phyloP scores from a whole-genome alignment of 35 echinoderm and acorn worm species.

The Strongylocentrotus purpuratus region DNA sequence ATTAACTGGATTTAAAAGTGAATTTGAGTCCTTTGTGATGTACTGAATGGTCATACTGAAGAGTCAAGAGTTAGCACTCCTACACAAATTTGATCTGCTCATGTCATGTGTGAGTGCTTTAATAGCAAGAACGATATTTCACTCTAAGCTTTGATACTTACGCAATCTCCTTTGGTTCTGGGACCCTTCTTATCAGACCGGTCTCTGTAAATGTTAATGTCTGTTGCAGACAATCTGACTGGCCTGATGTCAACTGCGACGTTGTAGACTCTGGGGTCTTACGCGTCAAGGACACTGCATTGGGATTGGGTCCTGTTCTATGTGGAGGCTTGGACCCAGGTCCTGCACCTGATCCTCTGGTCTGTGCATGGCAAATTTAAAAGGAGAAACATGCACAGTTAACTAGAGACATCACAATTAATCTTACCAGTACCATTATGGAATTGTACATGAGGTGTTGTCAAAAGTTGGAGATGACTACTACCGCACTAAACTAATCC shows the following conservation, averaged over 20 bases:
- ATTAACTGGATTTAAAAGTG: too few relatives aligned
- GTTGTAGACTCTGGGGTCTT: neutral
- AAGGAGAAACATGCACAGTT: neutral
- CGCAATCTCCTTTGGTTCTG: constrained; percentile 11
- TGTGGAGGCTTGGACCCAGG: neutral
- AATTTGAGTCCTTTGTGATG: too few relatives aligned
- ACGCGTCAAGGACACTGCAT: constrained; percentile 8
- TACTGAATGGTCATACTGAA: too few relatives aligned
- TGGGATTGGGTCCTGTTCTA: constrained; percentile 23
- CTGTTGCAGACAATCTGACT: constrained; percentile 35
- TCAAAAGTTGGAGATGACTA: neutral
- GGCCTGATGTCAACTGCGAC: neutral
- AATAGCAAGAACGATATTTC: too few relatives aligned
- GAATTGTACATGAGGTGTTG: neutral
- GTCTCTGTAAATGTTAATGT: constrained; percentile 5
- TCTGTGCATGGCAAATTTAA: neutral
- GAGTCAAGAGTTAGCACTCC: too few relatives aligned
- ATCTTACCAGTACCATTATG: neutral
- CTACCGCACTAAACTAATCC: too few relatives aligned
- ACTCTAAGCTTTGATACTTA: neutral
- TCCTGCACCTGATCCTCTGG: neutral
- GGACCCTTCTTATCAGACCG: neutral
- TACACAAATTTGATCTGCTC: too few relatives aligned
- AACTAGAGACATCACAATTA: too few relatives aligned
- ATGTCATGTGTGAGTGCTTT: too few relatives aligned